Evolutionary conservation across 2,888 invertebrate genomes (phyloP), one percentile per base, ranked within the genome.

Genomic region (Lithosia quadra): DNA sequence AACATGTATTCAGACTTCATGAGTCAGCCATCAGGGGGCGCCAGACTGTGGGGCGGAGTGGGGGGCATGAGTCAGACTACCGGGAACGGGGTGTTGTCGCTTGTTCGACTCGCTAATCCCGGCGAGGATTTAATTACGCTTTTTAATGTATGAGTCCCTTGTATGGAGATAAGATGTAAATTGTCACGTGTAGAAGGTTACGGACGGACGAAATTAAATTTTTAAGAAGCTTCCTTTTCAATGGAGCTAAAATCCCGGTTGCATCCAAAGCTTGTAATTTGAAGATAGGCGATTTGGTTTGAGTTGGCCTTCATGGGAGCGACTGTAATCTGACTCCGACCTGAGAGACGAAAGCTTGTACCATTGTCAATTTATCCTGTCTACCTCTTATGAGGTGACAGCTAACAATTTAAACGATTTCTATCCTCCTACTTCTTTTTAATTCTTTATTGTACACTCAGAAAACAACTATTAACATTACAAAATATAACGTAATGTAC

Each of bases 1-100:
- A 28, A 15, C n/a, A 36, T 36, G 33, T 39, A n/a, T 11, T 5
- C n/a, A 36, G 55, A 62, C 39, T 65, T 63, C 10, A 71, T 81
- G 79, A 79, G 34, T 80, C 82, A 77, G 73, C 78, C 75, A 75
- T 69, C 28, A 69, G 68, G 72, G 83, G 84, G 73, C 72, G 78
- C 77, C 83, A 85, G 84, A 81, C 83, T 64, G 67, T 60, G 69
- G 74, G 63, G 63, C 24, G 67, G 61, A 28, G 65, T 28, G 65
- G 79, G 74, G 76, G 63, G 59, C 61, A 67, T 89, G 88, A 89
- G 75, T 88, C 87, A 87, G 70, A 67, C 33, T 85, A 82, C 84
- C 82, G 77, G 79, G 83, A 86, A 84, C 81, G 79, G 58, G 69
- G 63, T 76, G 71, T 73, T 67, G 75, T 71, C 71, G 63, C 73